A percentile compares a stretch with the other conserved stretches of the same genome.
Evolutionary conservation across 2,797 vertebrate genomes (phyloP).

Genomic region (Podarcis siculus): DNA sequence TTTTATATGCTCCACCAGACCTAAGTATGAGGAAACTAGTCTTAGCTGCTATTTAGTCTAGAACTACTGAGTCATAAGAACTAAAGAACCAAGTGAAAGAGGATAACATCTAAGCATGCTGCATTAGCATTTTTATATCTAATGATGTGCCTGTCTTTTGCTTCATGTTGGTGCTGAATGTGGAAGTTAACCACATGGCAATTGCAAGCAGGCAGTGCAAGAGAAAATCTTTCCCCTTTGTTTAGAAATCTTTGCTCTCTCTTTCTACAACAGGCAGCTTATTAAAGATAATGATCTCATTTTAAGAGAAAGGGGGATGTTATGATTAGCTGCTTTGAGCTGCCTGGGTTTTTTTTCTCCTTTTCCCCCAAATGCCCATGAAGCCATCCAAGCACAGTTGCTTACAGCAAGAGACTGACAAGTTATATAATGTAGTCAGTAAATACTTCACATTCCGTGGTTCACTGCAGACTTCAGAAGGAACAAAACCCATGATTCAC

Average conservation of each 20-base stretch:
- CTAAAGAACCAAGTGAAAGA: neutral
- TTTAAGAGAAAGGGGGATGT: neutral
- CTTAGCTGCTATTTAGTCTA: neutral
- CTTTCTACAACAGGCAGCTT: neutral
- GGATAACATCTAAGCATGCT: neutral
- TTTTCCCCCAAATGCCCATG: neutral
- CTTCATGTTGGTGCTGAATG: neutral
- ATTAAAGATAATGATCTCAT: slow-evolving; percentile 42
- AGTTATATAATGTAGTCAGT: neutral
- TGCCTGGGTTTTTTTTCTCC: neutral
- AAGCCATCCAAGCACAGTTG: slow-evolving; percentile 3
- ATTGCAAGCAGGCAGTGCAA: neutral
- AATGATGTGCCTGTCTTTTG: fast-evolving
- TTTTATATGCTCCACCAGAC: neutral
- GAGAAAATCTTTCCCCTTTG: slow-evolving; percentile 21
- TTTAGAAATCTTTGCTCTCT: fast-evolving
- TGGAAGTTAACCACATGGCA: fast-evolving
- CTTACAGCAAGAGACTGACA: neutral
- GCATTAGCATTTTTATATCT: fast-evolving
- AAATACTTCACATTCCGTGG: neutral
- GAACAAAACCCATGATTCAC: neutral
- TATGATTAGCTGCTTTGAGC: slow-evolving; percentile 8
- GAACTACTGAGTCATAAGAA: neutral
- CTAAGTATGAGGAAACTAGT: neutral
- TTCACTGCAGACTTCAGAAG: neutral